Evolutionary conservation across 2,113 vertebrate species (phyloP).

Genomic region (Spilogale gracilis): DNA sequence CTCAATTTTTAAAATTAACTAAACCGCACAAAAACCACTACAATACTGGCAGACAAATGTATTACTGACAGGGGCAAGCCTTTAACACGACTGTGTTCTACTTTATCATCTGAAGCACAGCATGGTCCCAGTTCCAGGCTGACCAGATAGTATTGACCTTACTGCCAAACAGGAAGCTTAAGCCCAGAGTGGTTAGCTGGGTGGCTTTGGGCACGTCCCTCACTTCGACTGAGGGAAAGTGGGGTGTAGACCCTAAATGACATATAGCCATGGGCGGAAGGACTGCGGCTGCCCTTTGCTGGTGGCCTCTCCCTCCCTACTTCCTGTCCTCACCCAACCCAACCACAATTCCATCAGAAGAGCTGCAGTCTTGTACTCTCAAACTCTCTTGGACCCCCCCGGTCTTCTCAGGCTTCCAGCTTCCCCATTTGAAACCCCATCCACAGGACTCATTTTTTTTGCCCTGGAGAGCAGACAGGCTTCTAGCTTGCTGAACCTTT

Average conservation of each 20-base stretch:
- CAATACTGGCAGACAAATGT: not conserved
- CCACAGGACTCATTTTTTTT: not conserved
- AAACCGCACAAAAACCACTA: not conserved
- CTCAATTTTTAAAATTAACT: not conserved
- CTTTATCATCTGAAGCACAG: not conserved
- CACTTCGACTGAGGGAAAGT: not conserved
- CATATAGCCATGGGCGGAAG: rapidly evolving
- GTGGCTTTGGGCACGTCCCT: not conserved
- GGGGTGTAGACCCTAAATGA: not conserved
- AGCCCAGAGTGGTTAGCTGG: not conserved
- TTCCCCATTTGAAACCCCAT: not conserved
- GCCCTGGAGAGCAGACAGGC: not conserved
- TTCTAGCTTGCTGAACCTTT: not conserved
- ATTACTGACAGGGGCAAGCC: not conserved
- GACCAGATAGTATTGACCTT: not conserved
- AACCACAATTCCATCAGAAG: not conserved
- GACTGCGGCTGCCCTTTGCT: not conserved
- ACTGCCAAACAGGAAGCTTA: not conserved
- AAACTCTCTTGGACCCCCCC: not conserved
- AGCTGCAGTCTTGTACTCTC: not conserved
- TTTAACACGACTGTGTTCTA: not conserved
- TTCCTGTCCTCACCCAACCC: not conserved
- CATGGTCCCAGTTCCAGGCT: not conserved
- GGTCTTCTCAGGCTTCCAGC: not conserved
- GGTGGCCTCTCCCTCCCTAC: not conserved